Evolutionary conservation across 2,888 invertebrate species (phyloP).

Genomic region (Punctoribates punctum): DNA sequence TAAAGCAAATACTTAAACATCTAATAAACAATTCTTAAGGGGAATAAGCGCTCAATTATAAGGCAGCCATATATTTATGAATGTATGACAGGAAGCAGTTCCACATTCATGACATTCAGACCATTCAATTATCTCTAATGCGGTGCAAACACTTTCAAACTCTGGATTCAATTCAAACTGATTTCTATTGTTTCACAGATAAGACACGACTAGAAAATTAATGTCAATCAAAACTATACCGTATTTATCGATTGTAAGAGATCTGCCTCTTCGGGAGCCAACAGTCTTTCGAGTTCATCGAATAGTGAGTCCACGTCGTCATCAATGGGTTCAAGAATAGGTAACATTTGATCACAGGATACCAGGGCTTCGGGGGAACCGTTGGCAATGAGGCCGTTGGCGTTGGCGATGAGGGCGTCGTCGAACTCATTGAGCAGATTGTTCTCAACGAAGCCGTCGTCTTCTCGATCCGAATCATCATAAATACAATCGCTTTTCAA

Average conservation of each 20-base stretch:
- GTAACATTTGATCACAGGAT: slow-evolving; percentile 32
- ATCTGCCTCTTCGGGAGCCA: slow-evolving; percentile 26
- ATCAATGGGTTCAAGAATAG: slow-evolving; percentile 10
- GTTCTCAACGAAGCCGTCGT: slow-evolving; percentile 36
- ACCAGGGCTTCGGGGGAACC: not conserved
- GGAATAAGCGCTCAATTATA: not conserved
- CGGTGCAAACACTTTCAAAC: not conserved
- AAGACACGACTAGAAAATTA: not conserved
- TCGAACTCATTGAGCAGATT: slow-evolving; percentile 20
- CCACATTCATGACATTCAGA: not conserved
- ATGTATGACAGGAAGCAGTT: not conserved
- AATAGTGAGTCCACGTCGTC: slow-evolving; percentile 41
- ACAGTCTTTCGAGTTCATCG: slow-evolving; percentile 39
- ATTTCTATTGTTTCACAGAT: not conserved
- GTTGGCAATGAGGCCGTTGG: not conserved
- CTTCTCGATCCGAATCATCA: slow-evolving; percentile 11
- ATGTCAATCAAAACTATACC: slow-evolving; percentile 4
- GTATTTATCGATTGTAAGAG: slow-evolving; percentile 11
- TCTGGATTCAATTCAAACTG: not conserved
- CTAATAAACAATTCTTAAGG: not conserved
- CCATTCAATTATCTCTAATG: not conserved
- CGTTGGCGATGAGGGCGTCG: slow-evolving; percentile 1
- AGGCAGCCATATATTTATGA: not conserved
- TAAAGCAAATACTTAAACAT: not conserved
- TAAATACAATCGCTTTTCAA: slow-evolving; percentile 21